Base-by-base conservation (phyloP, 1,140 invertebrate genomes). In the Lucilia cuprina region DNA sequence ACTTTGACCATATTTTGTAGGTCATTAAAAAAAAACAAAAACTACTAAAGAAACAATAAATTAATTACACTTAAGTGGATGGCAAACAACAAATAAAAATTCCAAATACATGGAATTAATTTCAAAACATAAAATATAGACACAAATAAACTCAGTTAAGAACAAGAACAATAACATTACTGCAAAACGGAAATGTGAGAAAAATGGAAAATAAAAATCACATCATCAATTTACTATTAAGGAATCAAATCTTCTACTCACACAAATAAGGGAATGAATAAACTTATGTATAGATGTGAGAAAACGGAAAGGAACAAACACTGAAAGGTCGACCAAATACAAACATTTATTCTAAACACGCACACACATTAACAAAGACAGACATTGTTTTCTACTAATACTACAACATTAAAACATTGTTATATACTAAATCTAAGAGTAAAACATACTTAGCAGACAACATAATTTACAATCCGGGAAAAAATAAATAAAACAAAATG, bases 151-250 rank as follows among this genome's bases (percentile, higher is more conserved):
- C n/a, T n/a, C n/a, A n/a, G n/a, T n/a, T n/a, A n/a, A n/a, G n/a
- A n/a, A n/a, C n/a, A n/a, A n/a, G n/a, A n/a, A n/a, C n/a, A 49
- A 49, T 49, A 49, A 75, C 10, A 75, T 35, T 1, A 30, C 2
- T 17, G 41, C n/a, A 49, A 41, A 49, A n/a, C 65, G 3, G 65
- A 19, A 70, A 70, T 19, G 21, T 9, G n/a, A 70, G n/a, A 4
- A 70, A 70, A 70, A 70, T n/a, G 19, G 21, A 34, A 82, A 82
- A 82, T 65, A 70, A 65, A 82, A 70, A 70, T 65, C 50, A 82
- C 82, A 82, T 88, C 87, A 88, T 88, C 87, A 88, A 85, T 87
- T 87, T 87, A 87, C 88, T 86, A 83, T 85, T 34, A 74, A 80
- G 25, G 82, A 30, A 84, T 82, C 85, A 49, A 47, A 82, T 83